These are phyloP conservation scores for Dromas ardeola DNA, from an alignment of 2,113 vertebrate genomes.

Conservation along the genomic window DNA sequence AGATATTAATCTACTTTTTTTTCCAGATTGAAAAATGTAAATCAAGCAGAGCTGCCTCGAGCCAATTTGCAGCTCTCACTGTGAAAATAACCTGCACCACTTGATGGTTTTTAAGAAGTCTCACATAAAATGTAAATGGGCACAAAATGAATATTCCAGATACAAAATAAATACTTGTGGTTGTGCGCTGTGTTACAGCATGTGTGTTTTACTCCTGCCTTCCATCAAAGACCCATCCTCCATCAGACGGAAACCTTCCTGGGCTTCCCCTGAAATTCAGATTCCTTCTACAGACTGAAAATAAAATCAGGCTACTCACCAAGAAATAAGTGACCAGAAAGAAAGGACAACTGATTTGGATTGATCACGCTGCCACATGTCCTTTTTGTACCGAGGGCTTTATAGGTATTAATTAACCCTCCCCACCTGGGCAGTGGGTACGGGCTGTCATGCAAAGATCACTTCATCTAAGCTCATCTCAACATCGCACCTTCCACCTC, in stretches of 20 bases:
- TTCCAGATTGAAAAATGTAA: conserved; percentile 68
- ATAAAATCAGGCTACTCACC: neutral
- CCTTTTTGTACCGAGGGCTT: neutral
- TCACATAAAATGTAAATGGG: conserved; percentile 44
- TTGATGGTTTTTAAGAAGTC: conserved; percentile 49
- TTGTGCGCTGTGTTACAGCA: rapidly evolving
- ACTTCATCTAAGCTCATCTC: rapidly evolving
- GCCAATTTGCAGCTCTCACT: conserved; percentile 60
- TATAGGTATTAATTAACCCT: neutral
- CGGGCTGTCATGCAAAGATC: neutral
- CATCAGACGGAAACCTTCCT: neutral
- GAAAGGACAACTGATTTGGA: neutral
- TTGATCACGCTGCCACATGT: neutral
- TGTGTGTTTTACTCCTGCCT: neutral
- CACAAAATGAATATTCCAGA: conserved; percentile 61
- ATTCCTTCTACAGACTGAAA: neutral
- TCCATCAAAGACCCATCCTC: neutral
- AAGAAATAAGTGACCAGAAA: neutral
- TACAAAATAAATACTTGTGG: conserved; percentile 30
- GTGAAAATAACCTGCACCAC: conserved; percentile 66
- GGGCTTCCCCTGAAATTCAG: neutral
- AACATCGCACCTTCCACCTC: neutral
- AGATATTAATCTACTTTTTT: conserved; percentile 60
- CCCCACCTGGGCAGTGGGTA: neutral
- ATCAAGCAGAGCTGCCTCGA: conserved; percentile 53